Evolutionary conservation across 2,888 invertebrate genomes (phyloP), one percentile per base, ranked within the genome.

Genomic region (Drosophila longiperda): DNA sequence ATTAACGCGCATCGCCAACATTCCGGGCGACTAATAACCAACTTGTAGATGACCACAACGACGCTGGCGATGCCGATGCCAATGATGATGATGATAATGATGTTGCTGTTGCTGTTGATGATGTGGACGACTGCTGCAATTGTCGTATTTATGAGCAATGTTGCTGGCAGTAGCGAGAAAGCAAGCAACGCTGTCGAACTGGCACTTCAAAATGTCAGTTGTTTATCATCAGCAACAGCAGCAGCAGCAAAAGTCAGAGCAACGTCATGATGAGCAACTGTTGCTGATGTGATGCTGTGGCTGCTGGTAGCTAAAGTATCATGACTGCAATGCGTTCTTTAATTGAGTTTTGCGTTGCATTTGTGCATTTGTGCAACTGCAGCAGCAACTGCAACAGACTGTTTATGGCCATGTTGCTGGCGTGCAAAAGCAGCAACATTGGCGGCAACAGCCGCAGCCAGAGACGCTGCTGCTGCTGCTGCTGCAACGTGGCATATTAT

Each of bases 1-100:
- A 87, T 87, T 87, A 87, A 87, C 87, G 87, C 89, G 89, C 87
- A 87, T 87, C 82, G 89, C 83, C 89, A 87, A 80, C 87, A 87
- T 87, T 87, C 87, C 87, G 82, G 80, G 78, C 89, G 85, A 87
- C 87, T 87, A 87, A 87, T 87, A 87, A 87, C 87, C 89, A 89
- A 89, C 71, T 86, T 86, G 88, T 86, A 88, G 88, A 87, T 79
- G 85, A 85, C 80, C 80, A 77, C 71, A 64, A 71, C 71, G 77
- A 68, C 38, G 64, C 57, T 42, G 48, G 32, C 57, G 42, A 57
- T 42, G 55, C 26, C 55, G 2, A 54, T 54, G 54, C 23, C 23
- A 9, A 45, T 33, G 54, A 38, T n/a, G 63, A 17, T 23, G 23
- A 29, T 52, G 45, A 20, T 5, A 32, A 33, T 53, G 53, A 45